These are phyloP conservation scores for Eunapius fragilis DNA, from an alignment of 37 sponge, comb jelly and placozoan species.

Conservation along the genomic window DNA sequence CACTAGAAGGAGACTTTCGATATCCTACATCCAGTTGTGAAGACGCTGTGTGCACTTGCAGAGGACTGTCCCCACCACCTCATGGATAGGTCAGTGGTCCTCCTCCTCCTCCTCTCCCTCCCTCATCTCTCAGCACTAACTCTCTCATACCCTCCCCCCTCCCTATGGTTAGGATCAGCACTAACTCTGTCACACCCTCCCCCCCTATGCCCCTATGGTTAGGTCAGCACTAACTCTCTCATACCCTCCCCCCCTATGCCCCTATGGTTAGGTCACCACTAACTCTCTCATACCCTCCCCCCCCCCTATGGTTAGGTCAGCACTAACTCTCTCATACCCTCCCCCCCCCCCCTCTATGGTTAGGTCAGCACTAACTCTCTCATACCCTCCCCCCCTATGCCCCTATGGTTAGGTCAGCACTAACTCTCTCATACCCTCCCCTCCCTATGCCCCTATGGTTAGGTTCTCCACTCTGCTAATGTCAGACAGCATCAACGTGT, in stretches of 20 bases:
- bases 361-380: no score
- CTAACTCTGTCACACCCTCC: background rate
- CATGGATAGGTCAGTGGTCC: constrained; percentile 4
- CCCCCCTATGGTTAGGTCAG: background rate
- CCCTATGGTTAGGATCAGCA: no score
- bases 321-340: background rate
- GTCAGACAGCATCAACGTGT: constrained; percentile 14
- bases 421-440: background rate
- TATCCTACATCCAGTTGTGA: constrained; percentile 8
- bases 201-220: background rate
- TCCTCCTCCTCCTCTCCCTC: background rate
- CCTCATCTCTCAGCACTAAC: no score
- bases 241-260: background rate
- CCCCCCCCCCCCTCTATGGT: background rate
- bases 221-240: background rate
- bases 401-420: background rate
- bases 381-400: background rate
- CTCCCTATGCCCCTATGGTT: background rate
- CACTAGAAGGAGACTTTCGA: constrained; percentile 22
- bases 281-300: background rate
- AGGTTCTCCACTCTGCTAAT: constrained; percentile 29
- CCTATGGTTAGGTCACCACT: no score
- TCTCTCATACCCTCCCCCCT: background rate
- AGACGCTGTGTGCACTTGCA: constrained; percentile 14
- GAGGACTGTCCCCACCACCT: constrained; percentile 22